Base-by-base conservation (phyloP, 2,888 invertebrate species). In the Eumacrocentrus americanus region DNA sequence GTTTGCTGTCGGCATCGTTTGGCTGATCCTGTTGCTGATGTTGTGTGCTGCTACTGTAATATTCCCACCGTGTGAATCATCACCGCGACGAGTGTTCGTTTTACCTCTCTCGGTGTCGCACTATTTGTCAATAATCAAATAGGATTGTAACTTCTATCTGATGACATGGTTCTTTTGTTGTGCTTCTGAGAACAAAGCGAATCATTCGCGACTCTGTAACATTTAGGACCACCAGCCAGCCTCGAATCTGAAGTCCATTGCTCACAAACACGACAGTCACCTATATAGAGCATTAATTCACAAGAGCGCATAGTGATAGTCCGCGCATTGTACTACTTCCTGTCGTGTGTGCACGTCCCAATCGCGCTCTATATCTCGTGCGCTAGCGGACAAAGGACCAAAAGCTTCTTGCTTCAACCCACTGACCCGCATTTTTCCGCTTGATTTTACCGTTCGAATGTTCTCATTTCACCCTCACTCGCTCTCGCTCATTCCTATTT, bases 171-270 rank as follows among this genome's bases (percentile, higher is more conserved):
- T 47, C 22, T 47, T 47, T n/a, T 22, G 7, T 47, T 47, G 14
- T 47, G n/a, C 12, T 25, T 47, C 1, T 12, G 25, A 23, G 6
- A 12, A 42, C 18, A 18, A 42, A 42, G 29, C 9, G 20, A 23
- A 56, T 55, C 20, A 55, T 40, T 51, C 29, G 25, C 42, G 20
- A 42, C 40, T 25, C 38, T 7, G 18, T 57, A 14, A 48, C 63
- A 62, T 62, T 61, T 61, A 62, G 63, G 61, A 65, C 68, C 68
- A 68, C 68, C 68, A 68, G 68, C 60, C 68, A 68, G 68, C 68
- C 68, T 59, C 59, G 53, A 63, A 51, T 37, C 46, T 63, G 46
- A 47, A 63, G 58, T 38, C 23, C 56, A 23, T 63, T 51, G 52
- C 59, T 60, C 64, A 64, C 66, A 58, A 64, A 64, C 64, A 67